Evolutionary conservation across 1,140 invertebrate species (phyloP).

Genomic region (Colletes latitarsis): DNA sequence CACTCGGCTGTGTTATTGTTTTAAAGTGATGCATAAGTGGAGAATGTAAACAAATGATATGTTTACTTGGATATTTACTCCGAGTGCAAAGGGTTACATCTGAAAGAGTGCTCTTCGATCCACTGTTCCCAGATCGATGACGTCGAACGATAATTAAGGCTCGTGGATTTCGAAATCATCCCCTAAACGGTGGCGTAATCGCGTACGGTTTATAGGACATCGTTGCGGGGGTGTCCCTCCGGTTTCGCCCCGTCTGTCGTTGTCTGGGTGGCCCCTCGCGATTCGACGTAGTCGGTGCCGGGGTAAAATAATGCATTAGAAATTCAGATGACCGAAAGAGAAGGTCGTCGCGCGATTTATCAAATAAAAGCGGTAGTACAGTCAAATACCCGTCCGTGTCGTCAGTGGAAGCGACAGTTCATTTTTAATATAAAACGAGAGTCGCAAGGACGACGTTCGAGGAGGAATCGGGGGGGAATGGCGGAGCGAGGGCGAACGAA

Average conservation of each 20-base stretch:
- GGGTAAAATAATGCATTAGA: constrained; percentile 77
- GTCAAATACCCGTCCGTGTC: constrained; percentile 77
- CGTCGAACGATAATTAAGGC: neutral
- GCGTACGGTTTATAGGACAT: too few species aligned
- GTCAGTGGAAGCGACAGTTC: constrained; percentile 78
- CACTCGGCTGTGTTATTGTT: too few species aligned
- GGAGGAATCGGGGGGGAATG: neutral
- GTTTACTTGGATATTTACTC: too few species aligned
- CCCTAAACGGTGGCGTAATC: neutral
- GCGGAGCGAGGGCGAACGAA: neutral
- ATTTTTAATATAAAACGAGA: constrained; percentile 77
- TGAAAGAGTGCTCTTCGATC: too few species aligned
- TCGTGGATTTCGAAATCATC: neutral
- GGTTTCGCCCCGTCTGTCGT: constrained; percentile 33
- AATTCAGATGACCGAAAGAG: constrained; percentile 78
- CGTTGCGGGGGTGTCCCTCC: neutral
- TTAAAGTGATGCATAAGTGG: too few species aligned
- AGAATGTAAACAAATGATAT: too few species aligned
- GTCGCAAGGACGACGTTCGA: constrained; percentile 29
- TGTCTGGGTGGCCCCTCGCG: constrained; percentile 59
- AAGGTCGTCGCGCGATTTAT: constrained; percentile 75
- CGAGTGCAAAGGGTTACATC: too few species aligned
- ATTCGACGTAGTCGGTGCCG: constrained; percentile 50
- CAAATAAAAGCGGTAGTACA: constrained; percentile 78
- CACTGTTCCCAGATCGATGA: too few species aligned